phyloP scores from a whole-genome alignment of 2,113 vertebrate genomes.

The Pseudorhombus dupliciocellatus region DNA sequence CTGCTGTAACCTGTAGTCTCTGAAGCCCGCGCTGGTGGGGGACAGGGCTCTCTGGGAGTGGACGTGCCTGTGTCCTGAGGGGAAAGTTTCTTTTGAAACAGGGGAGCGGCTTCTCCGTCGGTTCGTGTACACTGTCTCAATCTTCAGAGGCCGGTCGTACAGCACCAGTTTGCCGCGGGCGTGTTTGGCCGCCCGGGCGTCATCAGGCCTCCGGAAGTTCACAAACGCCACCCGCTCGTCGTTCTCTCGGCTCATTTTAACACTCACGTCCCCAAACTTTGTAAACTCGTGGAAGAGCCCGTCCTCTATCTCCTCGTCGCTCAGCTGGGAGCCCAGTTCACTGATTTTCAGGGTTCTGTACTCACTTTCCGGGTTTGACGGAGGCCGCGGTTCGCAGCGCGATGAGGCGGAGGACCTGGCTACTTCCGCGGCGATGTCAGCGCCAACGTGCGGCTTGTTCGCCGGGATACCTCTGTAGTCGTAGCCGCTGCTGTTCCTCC shows the following conservation, averaged over 20 bases:
- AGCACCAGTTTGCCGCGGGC: slow-evolving; percentile 92
- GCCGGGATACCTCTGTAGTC: slow-evolving; percentile 65
- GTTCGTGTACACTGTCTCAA: slow-evolving; percentile 88
- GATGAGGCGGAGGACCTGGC: slow-evolving; percentile 67
- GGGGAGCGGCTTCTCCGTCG: slow-evolving; percentile 90
- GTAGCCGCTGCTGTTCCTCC: slow-evolving; percentile 80
- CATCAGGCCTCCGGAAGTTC: slow-evolving; percentile 93
- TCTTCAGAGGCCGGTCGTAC: slow-evolving; percentile 93
- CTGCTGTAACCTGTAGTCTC: slow-evolving; percentile 94
- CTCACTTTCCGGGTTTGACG: slow-evolving; percentile 81
- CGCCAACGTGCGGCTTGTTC: slow-evolving; percentile 58
- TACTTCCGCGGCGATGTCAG: slow-evolving; percentile 64
- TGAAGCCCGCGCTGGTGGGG: slow-evolving; percentile 87
- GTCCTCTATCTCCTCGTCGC: slow-evolving; percentile 95
- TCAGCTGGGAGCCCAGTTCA: slow-evolving; percentile 91
- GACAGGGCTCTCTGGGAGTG: slow-evolving; percentile 86
- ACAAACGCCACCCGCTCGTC: slow-evolving; percentile 94
- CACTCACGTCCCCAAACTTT: slow-evolving; percentile 95
- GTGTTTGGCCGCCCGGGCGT: slow-evolving; percentile 93
- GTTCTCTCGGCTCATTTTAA: slow-evolving; percentile 91
- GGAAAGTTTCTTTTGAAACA: slow-evolving; percentile 85
- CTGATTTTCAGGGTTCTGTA: slow-evolving; percentile 97
- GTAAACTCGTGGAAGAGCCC: slow-evolving; percentile 97
- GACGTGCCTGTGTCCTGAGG: slow-evolving; percentile 79
- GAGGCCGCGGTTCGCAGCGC: slow-evolving; percentile 75